Evolutionary conservation across 2,797 vertebrate species (phyloP), one percentile per base, ranked within the genome.

Genomic region (Melanogrammus aeglefinus): DNA sequence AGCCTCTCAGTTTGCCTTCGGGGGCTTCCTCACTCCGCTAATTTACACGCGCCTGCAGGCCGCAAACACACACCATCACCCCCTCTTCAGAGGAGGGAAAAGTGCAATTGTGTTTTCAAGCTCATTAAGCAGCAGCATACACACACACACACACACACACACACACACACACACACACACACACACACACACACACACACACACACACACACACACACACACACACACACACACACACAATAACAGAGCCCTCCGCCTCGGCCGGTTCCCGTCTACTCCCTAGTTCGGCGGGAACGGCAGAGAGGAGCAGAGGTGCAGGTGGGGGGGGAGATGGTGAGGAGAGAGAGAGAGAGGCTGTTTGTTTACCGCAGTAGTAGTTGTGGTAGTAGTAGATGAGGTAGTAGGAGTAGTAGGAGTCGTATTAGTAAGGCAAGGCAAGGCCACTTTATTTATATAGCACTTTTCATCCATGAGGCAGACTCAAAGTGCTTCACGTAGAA

Each of bases 41-140:
- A 94, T 95, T 94, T 95, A 93, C 92, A 91, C 91, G 86, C 91
- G 92, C 92, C 92, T 89, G 88, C 91, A 94, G 94, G 94, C 91
- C 88, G 91, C 91, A 92, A 95, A 94, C 94, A 93, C 47, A 18
- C 47, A 3, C 47, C 47, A 4, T 57, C 1, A 57, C 47, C 47
- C 47, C 47, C 47, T 57, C 47, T 57, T 21, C 16, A 16, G 47
- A 21, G 18, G 94, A 90, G 88, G 83, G 90, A 90, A 90, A 92
- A 91, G 92, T 90, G 90, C 94, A 94, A 94, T 94, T 94, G 95
- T 94, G 89, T 96, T 95, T 95, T 95, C 93, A 94, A 93, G 93
- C 92, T 94, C 94, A 94, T 95, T 95, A 95, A 93, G 89, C 93
- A 88, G 88, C 79, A 78, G 92, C 85, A 91, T 88, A 89, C 89